A percentile compares a stretch with the other conserved stretches of the same genome.
These are phyloP conservation scores for Chironomus striatipennis DNA, from an alignment of 1,140 invertebrate genomes.

Conservation along the genomic window DNA sequence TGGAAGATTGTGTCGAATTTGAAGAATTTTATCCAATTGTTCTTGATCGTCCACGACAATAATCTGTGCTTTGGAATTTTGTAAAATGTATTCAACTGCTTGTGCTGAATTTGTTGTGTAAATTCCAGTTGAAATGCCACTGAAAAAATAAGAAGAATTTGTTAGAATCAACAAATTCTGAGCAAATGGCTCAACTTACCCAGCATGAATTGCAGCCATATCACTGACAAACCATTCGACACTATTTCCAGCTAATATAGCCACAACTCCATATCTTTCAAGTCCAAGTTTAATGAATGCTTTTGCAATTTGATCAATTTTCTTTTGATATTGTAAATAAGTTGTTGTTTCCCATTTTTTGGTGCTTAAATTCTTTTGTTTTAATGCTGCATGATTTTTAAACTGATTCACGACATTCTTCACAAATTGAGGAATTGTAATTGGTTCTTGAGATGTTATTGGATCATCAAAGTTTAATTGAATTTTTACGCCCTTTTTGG, in stretches of 20 bases:
- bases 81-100: slow-evolving; percentile 68
- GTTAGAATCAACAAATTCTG: neutral
- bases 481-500: too few relatives aligned
- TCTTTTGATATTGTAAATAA: slow-evolving; percentile 61
- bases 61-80: slow-evolving; percentile 69
- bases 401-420: slow-evolving; percentile 52
- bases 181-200: slow-evolving; percentile 49
- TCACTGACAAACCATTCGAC: slow-evolving; percentile 86
- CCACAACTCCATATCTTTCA: slow-evolving; percentile 69
- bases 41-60: slow-evolving; percentile 81
- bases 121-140: slow-evolving; percentile 80
- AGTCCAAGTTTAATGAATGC: slow-evolving; percentile 80
- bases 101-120: slow-evolving; percentile 87
- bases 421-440: slow-evolving; percentile 69
- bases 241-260: slow-evolving; percentile 85
- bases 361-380: slow-evolving; percentile 48
- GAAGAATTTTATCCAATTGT: slow-evolving; percentile 76
- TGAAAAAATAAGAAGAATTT: slow-evolving; percentile 34
- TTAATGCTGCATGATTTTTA: slow-evolving; percentile 60
- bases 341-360: slow-evolving; percentile 54
- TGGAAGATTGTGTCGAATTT: slow-evolving; percentile 60
- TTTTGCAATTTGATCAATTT: slow-evolving; percentile 69
- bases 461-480: too few relatives aligned
- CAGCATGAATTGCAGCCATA: slow-evolving; percentile 82
- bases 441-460: slow-evolving; percentile 47